phyloP scores from a whole-genome alignment of 2,888 invertebrate species.

The Cataglyphis rosenhaueri region DNA sequence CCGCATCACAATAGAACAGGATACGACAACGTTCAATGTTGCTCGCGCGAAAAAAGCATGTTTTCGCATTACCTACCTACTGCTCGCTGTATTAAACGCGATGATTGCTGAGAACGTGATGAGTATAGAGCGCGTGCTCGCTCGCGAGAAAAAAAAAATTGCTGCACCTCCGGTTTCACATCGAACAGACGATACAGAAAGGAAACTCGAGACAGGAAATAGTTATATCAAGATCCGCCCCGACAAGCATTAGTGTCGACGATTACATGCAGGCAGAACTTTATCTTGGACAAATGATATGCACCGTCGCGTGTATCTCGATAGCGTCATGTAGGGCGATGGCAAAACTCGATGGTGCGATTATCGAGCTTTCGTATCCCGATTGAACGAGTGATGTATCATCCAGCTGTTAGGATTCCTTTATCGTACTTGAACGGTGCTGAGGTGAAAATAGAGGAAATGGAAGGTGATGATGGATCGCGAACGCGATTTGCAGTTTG shows the following conservation, averaged over 20 bases:
- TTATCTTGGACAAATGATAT: constrained; percentile 36
- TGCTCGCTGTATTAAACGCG: constrained; percentile 55
- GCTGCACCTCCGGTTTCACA: constrained; percentile 43
- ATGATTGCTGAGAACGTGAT: constrained; percentile 50
- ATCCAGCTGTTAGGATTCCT: constrained; percentile 21
- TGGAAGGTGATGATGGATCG: constrained; percentile 40
- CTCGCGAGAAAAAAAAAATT: constrained; percentile 28
- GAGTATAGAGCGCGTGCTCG: constrained; percentile 37
- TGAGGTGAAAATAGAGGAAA: constrained; percentile 40
- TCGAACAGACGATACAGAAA: neutral
- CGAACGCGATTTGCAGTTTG: constrained; percentile 21
- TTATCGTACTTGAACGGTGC: constrained; percentile 19
- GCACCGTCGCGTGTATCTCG: constrained; percentile 14
- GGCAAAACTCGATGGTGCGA: constrained; percentile 23
- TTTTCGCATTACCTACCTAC: constrained; percentile 52
- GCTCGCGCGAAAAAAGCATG: constrained; percentile 68
- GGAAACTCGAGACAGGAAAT: constrained; percentile 48
- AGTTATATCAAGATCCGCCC: constrained; percentile 37
- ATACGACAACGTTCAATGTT: constrained; percentile 61
- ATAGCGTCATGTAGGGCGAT: neutral
- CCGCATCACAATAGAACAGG: constrained; percentile 38
- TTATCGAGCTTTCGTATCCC: constrained; percentile 38
- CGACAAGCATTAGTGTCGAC: constrained; percentile 26
- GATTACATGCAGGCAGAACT: constrained; percentile 14
- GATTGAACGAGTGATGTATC: constrained; percentile 48